Conservation (phyloP, 2,113 vertebrate species). For the Greenwoodochromis staneri region DNA sequence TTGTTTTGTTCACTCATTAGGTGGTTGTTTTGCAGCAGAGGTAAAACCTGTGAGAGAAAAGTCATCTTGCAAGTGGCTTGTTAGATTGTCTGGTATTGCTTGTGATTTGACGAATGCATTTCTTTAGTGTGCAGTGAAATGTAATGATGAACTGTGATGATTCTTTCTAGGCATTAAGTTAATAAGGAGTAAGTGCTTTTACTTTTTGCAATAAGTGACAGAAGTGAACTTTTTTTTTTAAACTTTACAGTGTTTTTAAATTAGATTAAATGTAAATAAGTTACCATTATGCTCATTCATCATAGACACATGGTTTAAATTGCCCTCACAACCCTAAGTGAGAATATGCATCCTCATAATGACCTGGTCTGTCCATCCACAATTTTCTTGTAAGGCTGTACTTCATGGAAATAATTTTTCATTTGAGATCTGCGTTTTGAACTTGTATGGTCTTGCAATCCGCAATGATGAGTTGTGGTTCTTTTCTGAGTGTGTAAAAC, state of each 20-base stretch:
- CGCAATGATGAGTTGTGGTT: fast-evolving
- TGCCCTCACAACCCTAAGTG: not conserved
- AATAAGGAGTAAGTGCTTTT: not conserved
- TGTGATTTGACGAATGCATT: not conserved
- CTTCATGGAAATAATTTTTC: fast-evolving
- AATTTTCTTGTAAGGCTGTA: fast-evolving
- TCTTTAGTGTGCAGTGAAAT: not conserved
- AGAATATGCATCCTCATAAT: not conserved
- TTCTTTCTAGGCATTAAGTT: not conserved
- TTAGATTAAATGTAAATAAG: not conserved
- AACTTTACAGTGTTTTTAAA: not conserved
- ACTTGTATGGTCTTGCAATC: not conserved
- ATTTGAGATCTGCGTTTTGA: fast-evolving
- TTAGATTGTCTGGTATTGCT: not conserved
- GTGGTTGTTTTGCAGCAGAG: not conserved
- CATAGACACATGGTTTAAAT: not conserved
- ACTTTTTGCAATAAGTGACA: not conserved
- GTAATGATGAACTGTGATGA: not conserved
- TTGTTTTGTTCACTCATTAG: not conserved
- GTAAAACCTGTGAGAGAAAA: not conserved
- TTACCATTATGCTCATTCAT: not conserved
- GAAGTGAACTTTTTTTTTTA: not conserved
- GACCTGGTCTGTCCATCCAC: not conserved
- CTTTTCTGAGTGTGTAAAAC: not conserved
- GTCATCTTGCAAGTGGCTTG: not conserved